These are phyloP conservation scores for Drosophila oshimai DNA, from an alignment of 1,140 invertebrate genomes.

Conservation along the genomic window DNA sequence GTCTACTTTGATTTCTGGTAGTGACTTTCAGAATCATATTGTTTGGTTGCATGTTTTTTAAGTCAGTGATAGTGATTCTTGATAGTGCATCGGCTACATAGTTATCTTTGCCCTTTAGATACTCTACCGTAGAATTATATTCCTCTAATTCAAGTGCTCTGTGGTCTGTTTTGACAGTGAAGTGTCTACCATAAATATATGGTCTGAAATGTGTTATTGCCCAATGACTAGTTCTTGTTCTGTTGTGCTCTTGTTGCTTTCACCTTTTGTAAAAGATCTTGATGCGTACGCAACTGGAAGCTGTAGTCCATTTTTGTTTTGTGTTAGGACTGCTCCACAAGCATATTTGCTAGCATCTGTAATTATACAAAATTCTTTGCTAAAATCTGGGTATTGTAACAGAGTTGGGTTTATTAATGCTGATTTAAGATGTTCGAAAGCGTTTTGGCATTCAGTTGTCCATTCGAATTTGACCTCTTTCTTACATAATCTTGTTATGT, in stretches of 20 bases:
- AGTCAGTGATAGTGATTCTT: too few relatives aligned
- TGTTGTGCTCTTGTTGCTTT: conserved; percentile 13
- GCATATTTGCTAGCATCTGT: conserved; percentile 1
- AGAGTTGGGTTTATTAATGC: too few relatives aligned
- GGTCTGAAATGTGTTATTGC: background rate
- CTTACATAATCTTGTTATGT: too few relatives aligned
- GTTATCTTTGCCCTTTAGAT: too few relatives aligned
- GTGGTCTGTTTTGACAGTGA: background rate
- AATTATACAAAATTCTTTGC: background rate
- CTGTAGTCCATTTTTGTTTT: background rate
- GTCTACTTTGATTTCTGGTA: background rate
- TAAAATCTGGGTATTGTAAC: too few relatives aligned
- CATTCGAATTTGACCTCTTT: too few relatives aligned
- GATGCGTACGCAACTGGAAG: conserved; percentile 1
- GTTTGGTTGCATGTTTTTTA: too few relatives aligned
- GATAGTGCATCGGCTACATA: too few relatives aligned
- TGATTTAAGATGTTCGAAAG: too few relatives aligned
- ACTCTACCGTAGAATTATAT: too few relatives aligned
- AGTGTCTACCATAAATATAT: conserved; percentile 1
- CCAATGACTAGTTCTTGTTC: conserved; percentile 16
- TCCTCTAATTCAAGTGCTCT: background rate
- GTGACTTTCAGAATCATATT: too few relatives aligned
- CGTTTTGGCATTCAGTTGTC: too few relatives aligned
- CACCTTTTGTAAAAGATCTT: background rate
- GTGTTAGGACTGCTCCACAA: conserved; percentile 1